Evolutionary conservation across 2,113 vertebrate genomes (phyloP), one percentile per base, ranked within the genome.

Genomic region (Anhinga anhinga): DNA sequence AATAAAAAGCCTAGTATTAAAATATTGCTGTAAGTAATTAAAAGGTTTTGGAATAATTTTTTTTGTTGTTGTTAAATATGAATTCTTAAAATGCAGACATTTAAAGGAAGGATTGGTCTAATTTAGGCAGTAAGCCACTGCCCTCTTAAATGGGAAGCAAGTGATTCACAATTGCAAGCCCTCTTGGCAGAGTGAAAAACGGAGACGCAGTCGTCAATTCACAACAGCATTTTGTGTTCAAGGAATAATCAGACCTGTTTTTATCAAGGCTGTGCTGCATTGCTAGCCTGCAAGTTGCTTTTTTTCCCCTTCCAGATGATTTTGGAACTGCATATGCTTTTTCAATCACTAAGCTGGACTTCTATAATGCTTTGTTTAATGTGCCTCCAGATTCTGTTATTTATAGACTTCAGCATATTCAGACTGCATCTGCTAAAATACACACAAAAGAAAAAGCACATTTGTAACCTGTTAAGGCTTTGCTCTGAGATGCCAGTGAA

Each of bases 391-490:
- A 96, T 97, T 93, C 90, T 67, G 76, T 97, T 98, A 96, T 98
- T 98, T 98, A 97, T 98, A 97, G 96, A 96, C 86, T 96, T 86
- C 26, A 14, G 59, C 59, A 83, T 85, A 95, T 94, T 97, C 81
- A 76, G 85, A 67, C 65, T 96, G 91, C 94, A 97, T 91, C 96
- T 96, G 96, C 72, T 88, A 92, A 96, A 97, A 86, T 72, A 83
- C 47, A 82, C 38, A 94, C 79, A 92, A 93, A 97, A 94, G 91
- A 79, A 82, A 79, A 96, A 38, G 44, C 29, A 21, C 84, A 15
- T 12, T 92, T 80, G 52, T 95, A 97, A 97, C 89, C 87, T 91
- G 82, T 84, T 88, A 65, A 95, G 89, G 38, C 66, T 96, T 88
- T 80, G 15, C 50, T 62, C 25, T 67, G 32, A 65, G 66, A 66